phyloP scores from a whole-genome alignment of 2,888 invertebrate genomes.

The Serrognathus titanus region DNA sequence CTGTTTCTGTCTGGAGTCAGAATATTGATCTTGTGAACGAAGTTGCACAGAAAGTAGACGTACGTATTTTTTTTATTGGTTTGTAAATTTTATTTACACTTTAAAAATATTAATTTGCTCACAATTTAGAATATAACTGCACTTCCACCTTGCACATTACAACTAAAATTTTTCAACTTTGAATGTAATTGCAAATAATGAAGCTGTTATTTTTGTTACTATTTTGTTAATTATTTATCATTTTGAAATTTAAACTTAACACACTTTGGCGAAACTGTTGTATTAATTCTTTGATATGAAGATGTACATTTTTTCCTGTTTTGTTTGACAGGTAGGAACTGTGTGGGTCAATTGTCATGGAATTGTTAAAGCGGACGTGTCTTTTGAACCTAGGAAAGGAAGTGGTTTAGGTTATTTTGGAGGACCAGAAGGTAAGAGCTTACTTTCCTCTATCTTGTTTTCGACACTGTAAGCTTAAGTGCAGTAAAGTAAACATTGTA shows the following conservation, averaged over 20 bases:
- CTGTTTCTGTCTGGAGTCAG: constrained; percentile 57
- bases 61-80: constrained; percentile 22
- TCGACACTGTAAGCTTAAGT: too few relatives aligned
- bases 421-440: constrained; percentile 38
- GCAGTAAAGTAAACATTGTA: too few relatives aligned
- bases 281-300: not conserved
- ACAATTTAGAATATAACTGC: not conserved
- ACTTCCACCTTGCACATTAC: too few relatives aligned
- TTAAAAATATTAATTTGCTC: not conserved
- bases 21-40: constrained; percentile 54
- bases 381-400: constrained; percentile 51
- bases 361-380: constrained; percentile 50
- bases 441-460: too few relatives aligned
- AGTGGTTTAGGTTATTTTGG: constrained; percentile 55
- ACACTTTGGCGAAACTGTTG: too few relatives aligned
- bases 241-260: too few relatives aligned
- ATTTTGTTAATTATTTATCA: too few relatives aligned
- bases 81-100: not conserved
- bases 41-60: constrained; percentile 51
- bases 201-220: too few relatives aligned
- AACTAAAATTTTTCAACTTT: too few relatives aligned
- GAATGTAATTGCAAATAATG: too few relatives aligned
- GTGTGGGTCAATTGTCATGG: constrained; percentile 58
- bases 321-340: constrained; percentile 44
- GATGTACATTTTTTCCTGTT: constrained; percentile 3